Evolutionary conservation across 2,888 invertebrate species (phyloP), one percentile per base, ranked within the genome.

Genomic region (Tiliacea aurago): DNA sequence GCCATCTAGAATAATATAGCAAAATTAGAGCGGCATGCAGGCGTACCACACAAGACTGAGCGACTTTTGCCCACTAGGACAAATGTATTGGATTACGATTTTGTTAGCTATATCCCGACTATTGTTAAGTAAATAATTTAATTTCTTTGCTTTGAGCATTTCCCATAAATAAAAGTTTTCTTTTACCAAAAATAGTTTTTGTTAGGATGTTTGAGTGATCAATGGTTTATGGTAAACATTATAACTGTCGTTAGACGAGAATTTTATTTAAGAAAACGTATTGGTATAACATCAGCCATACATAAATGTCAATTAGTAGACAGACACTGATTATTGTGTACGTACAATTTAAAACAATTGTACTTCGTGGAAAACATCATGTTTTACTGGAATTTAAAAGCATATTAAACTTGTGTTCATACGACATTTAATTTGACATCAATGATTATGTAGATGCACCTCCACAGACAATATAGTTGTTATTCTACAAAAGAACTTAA

Each of bases 391-490:
- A 43, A 58, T 64, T 76, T 76, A 45, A 71, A 65, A 59, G 68
- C 73, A n/a, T 55, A 78, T 51, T 49, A 78, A 66, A 65, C 33
- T 58, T 69, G 45, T 69, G 41, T 78, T 51, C 41, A 23, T 43
- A 45, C 5, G 56, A 69, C 49, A 58, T 43, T 66, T 83, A 69
- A 10, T 66, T 68, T 69, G 73, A 62, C 64, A 56, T 58, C 15
- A 33, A 79, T 49, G 13, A 18, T 49, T 20, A 55, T 28, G 33
- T 43, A 59, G 4, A 66, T 28, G 63, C 55, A n/a, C 47, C 23
- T 56, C 9, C 37, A 59, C 3, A n/a, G 33, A 63, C 15, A 43
- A 41, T 55, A 51, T 37, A 55, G 11, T 59, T 51, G 15, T 64
- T 53, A 43, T 45, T 45, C 51, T 47, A 58, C 51, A 62, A 53